Conservation (phyloP, 2,113 vertebrate genomes). For the Antechinus stuartii region DNA sequence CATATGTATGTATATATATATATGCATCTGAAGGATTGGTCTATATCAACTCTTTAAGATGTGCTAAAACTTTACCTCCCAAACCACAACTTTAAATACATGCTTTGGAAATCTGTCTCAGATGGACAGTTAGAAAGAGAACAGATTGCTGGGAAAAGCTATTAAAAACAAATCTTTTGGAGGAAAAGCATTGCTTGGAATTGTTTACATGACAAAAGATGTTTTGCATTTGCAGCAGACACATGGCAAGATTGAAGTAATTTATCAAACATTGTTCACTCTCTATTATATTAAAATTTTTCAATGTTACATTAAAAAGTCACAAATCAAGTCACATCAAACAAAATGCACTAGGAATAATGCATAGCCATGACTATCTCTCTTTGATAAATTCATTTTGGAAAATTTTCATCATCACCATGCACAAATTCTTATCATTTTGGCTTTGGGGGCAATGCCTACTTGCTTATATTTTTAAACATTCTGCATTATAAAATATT, state of each 20-base stretch:
- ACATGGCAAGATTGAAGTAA: conserved; percentile 30
- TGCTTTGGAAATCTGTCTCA: conserved; percentile 29
- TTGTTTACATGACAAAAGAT: conserved; percentile 57
- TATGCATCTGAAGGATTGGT: not conserved
- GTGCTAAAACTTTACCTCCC: conserved; percentile 41
- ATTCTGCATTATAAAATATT: not conserved
- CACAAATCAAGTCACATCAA: conserved; percentile 15
- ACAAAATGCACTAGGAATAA: not conserved
- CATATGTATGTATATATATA: too few species aligned
- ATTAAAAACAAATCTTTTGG: conserved; percentile 52
- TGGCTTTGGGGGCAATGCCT: not conserved
- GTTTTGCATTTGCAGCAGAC: conserved; percentile 43
- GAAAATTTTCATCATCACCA: conserved; percentile 18
- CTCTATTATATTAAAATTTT: conserved; percentile 39
- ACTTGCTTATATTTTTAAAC: conserved; percentile 34
- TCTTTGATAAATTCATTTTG: conserved; percentile 32
- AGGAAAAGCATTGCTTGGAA: conserved; percentile 47
- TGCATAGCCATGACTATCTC: not conserved
- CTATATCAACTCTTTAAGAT: conserved; percentile 37
- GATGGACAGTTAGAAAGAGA: conserved; percentile 53
- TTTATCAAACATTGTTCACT: conserved; percentile 45
- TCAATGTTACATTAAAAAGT: conserved; percentile 25
- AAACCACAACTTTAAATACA: conserved; percentile 44
- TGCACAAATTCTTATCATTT: conserved; percentile 1
- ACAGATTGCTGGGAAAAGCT: conserved; percentile 54